Evolutionary conservation across 1,140 invertebrate species (phyloP).

Genomic region (Zaprionus vittiger): DNA sequence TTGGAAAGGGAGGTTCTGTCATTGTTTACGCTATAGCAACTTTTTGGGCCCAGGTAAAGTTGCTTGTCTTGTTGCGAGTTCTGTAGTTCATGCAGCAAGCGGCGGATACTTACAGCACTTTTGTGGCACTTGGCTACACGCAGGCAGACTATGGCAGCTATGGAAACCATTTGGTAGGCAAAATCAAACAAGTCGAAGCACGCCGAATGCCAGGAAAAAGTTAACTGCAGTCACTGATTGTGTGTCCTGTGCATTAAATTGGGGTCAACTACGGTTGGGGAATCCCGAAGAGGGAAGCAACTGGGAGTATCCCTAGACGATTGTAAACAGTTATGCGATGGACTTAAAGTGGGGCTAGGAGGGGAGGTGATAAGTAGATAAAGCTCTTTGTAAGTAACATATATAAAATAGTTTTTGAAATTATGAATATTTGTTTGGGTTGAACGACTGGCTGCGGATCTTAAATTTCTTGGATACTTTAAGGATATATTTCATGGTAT

Average conservation of each 20-base stretch:
- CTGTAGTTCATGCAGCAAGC: conserved; percentile 51
- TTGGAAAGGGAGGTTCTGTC: conserved; percentile 40
- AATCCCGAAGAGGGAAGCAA: conserved; percentile 16
- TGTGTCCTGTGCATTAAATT: conserved; percentile 37
- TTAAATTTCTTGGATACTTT: too few relatives aligned
- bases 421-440: too few relatives aligned
- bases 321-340: neutral
- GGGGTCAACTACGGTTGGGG: conserved; percentile 38
- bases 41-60: conserved; percentile 51
- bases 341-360: neutral
- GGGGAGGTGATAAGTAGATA: neutral
- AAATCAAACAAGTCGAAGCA: conserved; percentile 55
- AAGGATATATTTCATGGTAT: too few relatives aligned
- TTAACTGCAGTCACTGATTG: conserved; percentile 47
- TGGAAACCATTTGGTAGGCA: conserved; percentile 58
- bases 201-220: conserved; percentile 46
- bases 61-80: conserved; percentile 70
- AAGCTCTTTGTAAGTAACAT: neutral
- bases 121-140: conserved; percentile 72
- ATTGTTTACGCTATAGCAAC: conserved; percentile 63
- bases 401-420: neutral
- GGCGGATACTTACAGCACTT: conserved; percentile 68
- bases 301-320: neutral
- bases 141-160: conserved; percentile 35
- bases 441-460: too few relatives aligned